Percentiles rank a stretch among this genome's conserved stretches.
These are phyloP conservation scores for Trachelus troglodyta DNA, from an alignment of 2,888 invertebrate genomes.

Conservation along the genomic window DNA sequence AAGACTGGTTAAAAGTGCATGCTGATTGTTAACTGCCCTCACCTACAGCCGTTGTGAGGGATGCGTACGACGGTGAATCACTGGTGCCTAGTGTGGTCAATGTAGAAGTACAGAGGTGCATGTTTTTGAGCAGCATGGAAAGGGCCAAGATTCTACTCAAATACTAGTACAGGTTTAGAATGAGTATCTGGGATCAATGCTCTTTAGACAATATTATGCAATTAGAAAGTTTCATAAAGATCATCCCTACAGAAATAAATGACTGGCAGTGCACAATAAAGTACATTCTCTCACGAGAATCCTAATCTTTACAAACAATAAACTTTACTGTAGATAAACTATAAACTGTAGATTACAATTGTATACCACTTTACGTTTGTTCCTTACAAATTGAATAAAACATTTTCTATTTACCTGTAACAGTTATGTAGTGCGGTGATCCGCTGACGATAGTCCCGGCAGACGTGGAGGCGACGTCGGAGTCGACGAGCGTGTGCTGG, in stretches of 20 bases:
- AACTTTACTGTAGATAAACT: not conserved
- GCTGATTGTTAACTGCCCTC: constrained; percentile 57
- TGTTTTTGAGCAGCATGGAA: constrained; percentile 54
- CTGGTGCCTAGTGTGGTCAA: constrained; percentile 59
- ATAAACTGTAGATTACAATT: not conserved
- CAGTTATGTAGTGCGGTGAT: constrained; percentile 77
- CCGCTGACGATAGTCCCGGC: constrained; percentile 64
- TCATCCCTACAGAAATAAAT: not conserved
- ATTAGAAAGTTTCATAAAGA: not conserved
- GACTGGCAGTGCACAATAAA: not conserved
- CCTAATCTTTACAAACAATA: not conserved
- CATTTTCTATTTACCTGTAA: constrained; percentile 71
- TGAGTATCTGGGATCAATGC: not conserved
- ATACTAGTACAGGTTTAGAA: constrained; percentile 31
- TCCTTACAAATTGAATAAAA: not conserved
- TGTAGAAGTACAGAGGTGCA: constrained; percentile 53
- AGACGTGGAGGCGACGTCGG: constrained; percentile 69
- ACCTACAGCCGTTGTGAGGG: constrained; percentile 68
- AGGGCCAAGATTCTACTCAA: constrained; percentile 52
- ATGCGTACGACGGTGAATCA: constrained; percentile 68
- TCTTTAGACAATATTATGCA: not conserved
- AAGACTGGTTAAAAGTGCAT: constrained; percentile 33
- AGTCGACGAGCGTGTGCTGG: constrained; percentile 67
- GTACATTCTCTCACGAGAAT: not conserved
- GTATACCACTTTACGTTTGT: not conserved